Percentiles rank a stretch among this genome's conserved stretches.
phyloP scores from a whole-genome alignment of 1,140 invertebrate species.

The Colletes latitarsis region DNA sequence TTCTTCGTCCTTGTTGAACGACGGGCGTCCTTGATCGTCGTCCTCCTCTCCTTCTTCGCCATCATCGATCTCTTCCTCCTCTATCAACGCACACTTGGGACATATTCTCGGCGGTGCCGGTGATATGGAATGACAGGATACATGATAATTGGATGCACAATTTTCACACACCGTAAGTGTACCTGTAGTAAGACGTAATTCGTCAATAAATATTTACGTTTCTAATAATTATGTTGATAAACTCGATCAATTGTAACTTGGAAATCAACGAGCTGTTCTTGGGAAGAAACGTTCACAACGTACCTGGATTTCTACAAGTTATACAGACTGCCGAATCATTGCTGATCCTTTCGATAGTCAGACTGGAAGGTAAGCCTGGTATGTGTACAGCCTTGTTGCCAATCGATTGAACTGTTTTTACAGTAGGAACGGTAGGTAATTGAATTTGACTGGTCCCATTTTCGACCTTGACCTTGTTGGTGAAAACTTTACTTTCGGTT shows the following conservation, averaged over 20 bases:
- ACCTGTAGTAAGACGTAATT: constrained; percentile 64
- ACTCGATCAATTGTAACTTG: too few relatives aligned
- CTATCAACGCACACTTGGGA: constrained; percentile 69
- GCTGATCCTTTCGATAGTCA: constrained; percentile 75
- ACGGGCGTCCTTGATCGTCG: constrained; percentile 41
- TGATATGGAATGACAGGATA: constrained; percentile 78
- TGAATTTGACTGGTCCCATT: constrained; percentile 66
- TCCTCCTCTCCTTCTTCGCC: constrained; percentile 43
- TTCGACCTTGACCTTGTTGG: constrained; percentile 62
- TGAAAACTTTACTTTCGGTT: constrained; percentile 65
- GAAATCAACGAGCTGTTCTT: neutral
- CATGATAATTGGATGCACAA: constrained; percentile 81
- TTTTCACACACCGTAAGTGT: constrained; percentile 79
- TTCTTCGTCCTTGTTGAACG: constrained; percentile 69
- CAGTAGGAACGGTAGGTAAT: constrained; percentile 67
- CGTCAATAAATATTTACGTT: neutral
- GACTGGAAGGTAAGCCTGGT: constrained; percentile 73
- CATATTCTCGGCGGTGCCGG: constrained; percentile 71
- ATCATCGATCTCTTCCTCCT: constrained; percentile 58
- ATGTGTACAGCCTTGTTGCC: constrained; percentile 74
- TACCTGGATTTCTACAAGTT: constrained; percentile 79
- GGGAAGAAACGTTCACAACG: neutral
- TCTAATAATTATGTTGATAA: neutral
- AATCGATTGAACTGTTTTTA: constrained; percentile 74
- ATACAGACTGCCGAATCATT: constrained; percentile 79